phyloP scores from a whole-genome alignment of 2,797 vertebrate genomes.

The Hoplostethus atlanticus region DNA sequence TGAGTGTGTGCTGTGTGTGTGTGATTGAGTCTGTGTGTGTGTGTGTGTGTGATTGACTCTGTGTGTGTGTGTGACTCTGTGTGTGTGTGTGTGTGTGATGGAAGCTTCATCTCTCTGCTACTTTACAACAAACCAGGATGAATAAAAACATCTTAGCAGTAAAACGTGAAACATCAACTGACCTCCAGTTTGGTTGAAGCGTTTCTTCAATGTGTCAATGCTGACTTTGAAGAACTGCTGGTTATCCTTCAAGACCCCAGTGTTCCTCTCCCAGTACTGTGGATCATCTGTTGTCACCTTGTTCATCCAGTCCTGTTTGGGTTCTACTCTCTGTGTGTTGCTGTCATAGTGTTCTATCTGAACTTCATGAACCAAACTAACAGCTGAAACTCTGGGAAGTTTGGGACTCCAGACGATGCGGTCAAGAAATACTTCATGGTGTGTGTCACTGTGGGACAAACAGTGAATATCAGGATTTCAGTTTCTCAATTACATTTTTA shows the following conservation, averaged over 20 bases:
- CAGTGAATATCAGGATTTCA: too few species aligned
- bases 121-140: background rate
- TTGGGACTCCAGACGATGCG: slow-evolving; percentile 22
- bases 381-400: slow-evolving; percentile 61
- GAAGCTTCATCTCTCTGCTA: background rate
- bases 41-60: too few species aligned
- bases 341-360: slow-evolving; percentile 39
- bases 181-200: slow-evolving; percentile 77
- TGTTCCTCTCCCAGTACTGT: slow-evolving; percentile 16
- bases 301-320: slow-evolving; percentile 66
- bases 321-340: background rate
- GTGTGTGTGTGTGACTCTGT: too few species aligned
- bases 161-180: slow-evolving; percentile 32
- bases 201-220: slow-evolving; percentile 15
- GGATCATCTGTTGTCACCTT: background rate
- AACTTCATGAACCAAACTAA: slow-evolving; percentile 55
- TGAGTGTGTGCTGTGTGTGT: too few species aligned
- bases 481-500: too few species aligned
- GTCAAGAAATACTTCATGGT: slow-evolving; percentile 59
- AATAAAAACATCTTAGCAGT: slow-evolving; percentile 11
- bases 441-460: slow-evolving; percentile 49
- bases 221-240: background rate
- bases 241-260: too few species aligned
- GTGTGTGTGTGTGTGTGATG: background rate
- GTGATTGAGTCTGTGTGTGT: too few species aligned